These are phyloP conservation scores for Simalia tracyae DNA, from an alignment of 2,797 vertebrate species.

Conservation along the genomic window DNA sequence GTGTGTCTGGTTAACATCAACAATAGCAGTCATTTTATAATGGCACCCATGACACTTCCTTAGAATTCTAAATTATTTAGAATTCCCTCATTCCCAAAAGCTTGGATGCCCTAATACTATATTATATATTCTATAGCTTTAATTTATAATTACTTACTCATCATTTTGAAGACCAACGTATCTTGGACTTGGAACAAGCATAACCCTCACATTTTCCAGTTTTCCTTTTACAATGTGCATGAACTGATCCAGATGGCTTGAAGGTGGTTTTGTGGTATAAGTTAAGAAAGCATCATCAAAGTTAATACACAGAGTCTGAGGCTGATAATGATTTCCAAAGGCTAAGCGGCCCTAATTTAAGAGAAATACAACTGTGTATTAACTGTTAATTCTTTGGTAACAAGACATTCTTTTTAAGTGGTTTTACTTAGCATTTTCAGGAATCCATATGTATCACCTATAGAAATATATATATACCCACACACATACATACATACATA, in stretches of 20 bases:
- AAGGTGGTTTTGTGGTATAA: constrained; percentile 96
- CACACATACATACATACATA: background rate
- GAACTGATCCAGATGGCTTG: constrained; percentile 95
- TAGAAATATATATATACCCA: background rate
- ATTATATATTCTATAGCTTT: background rate
- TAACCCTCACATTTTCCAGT: constrained; percentile 95
- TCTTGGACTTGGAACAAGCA: constrained; percentile 96
- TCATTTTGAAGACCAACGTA: constrained; percentile 95
- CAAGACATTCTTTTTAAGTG: background rate
- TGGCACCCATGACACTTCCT: background rate
- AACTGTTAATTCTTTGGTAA: background rate
- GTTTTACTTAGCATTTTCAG: background rate
- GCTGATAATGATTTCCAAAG: constrained; percentile 96
- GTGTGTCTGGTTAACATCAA: too few species aligned
- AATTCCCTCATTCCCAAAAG: background rate
- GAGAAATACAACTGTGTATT: constrained; percentile 26
- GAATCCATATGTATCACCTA: background rate
- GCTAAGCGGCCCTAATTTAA: constrained; percentile 90
- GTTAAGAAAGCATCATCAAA: constrained; percentile 97
- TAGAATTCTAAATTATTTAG: background rate
- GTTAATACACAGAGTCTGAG: constrained; percentile 94
- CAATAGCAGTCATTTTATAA: background rate
- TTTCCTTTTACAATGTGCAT: constrained; percentile 98
- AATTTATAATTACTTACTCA: constrained; percentile 81
- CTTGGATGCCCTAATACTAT: background rate